These are phyloP conservation scores for Kradibia gibbosae DNA, from an alignment of 1,140 invertebrate genomes.

Conservation along the genomic window DNA sequence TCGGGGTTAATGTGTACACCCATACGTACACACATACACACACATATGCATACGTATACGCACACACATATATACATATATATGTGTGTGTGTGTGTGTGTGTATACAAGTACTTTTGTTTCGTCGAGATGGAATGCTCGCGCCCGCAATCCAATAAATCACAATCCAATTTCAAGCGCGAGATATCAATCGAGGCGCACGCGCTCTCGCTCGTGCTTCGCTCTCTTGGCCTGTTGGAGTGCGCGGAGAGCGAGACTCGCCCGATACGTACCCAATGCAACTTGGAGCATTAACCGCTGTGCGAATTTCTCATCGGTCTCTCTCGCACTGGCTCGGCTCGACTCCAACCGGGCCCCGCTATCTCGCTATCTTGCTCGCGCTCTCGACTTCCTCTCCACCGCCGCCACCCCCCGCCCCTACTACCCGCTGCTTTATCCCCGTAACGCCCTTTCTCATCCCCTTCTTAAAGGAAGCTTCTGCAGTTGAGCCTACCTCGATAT, in stretches of 20 bases:
- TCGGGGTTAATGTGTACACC: too few species aligned
- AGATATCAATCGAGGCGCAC: constrained; percentile 30
- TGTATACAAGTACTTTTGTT: background rate
- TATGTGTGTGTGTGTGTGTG: too few species aligned
- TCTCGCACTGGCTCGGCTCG: constrained; percentile 48
- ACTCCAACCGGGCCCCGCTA: constrained; percentile 53
- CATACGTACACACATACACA: too few species aligned
- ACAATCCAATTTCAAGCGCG: constrained; percentile 39
- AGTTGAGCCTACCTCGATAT: too few species aligned
- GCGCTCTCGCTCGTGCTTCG: constrained; percentile 13
- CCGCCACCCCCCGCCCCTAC: too few species aligned
- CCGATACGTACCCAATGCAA: background rate
- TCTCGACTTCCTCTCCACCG: too few species aligned
- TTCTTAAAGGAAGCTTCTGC: too few species aligned
- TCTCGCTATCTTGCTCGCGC: too few species aligned
- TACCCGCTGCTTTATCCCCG: too few species aligned
- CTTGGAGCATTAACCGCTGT: background rate
- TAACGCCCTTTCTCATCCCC: too few species aligned
- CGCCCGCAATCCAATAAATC: constrained; percentile 28
- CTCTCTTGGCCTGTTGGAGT: constrained; percentile 47
- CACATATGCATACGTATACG: too few species aligned
- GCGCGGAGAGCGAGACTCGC: background rate
- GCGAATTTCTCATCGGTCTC: background rate
- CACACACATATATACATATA: too few species aligned
- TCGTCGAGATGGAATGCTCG: background rate